Evolutionary conservation across 2,113 vertebrate genomes (phyloP).

Genomic region (Hippocampus guttulatus): DNA sequence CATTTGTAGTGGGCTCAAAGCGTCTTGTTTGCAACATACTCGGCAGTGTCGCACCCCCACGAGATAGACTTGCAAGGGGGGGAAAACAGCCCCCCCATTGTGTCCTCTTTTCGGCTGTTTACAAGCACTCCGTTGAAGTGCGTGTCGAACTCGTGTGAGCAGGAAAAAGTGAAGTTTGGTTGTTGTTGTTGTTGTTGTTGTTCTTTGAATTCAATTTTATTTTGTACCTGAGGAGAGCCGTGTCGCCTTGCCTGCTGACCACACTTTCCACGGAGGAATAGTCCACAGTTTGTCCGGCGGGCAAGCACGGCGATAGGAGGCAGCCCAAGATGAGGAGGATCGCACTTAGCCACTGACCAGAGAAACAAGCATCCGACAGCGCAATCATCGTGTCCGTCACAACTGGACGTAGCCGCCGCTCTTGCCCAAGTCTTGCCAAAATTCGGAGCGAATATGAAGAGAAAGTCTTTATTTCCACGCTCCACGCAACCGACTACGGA

Average conservation of each 20-base stretch:
- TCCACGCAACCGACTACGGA: constrained; percentile 59
- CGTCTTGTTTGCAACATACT: constrained; percentile 20
- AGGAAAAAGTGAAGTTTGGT: constrained; percentile 58
- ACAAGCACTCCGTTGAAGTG: constrained; percentile 1
- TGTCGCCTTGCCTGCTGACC: constrained; percentile 96
- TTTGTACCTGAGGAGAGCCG: constrained; percentile 91
- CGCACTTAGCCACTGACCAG: constrained; percentile 89
- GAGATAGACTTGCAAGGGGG: constrained; percentile 50
- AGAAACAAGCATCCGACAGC: constrained; percentile 90
- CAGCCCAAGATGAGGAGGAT: constrained; percentile 91
- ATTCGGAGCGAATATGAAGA: constrained; percentile 20
- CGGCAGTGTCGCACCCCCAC: constrained; percentile 17
- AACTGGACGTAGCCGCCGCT: constrained; percentile 57
- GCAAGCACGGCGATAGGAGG: constrained; percentile 85
- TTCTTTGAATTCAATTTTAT: not conserved
- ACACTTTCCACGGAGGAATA: constrained; percentile 87
- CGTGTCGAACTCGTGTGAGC: not conserved
- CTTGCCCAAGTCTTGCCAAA: constrained; percentile 53
- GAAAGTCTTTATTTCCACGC: constrained; percentile 51
- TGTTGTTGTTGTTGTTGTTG: constrained; percentile 3
- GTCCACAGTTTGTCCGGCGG: constrained; percentile 90
- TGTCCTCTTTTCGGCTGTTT: constrained; percentile 6
- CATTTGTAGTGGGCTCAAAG: constrained; percentile 19
- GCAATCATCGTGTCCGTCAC: constrained; percentile 91
- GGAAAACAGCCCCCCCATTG: constrained; percentile 33